phyloP scores from a whole-genome alignment of 2,113 vertebrate genomes.

The Vanacampus margaritifer region DNA sequence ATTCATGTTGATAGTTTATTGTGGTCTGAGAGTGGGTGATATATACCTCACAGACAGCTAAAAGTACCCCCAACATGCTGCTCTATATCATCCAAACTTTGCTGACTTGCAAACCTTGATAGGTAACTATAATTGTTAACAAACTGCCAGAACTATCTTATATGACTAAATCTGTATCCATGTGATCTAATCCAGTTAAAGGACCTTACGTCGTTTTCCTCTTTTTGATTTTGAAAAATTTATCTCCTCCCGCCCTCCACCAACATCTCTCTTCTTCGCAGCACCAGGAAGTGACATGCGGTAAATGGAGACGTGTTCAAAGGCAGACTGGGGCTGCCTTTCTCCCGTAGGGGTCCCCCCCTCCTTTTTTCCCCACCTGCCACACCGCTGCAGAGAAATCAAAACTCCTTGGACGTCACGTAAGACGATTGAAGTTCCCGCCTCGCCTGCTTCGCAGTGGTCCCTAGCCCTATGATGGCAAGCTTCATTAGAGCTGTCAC shows the following conservation, averaged over 20 bases:
- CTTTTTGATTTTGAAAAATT: slow-evolving; percentile 56
- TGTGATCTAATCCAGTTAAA: slow-evolving; percentile 35
- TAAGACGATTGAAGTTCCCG: slow-evolving; percentile 69
- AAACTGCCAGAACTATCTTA: slow-evolving; percentile 7
- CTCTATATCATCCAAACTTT: slow-evolving; percentile 9
- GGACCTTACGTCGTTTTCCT: neutral
- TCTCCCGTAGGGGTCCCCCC: slow-evolving; percentile 56
- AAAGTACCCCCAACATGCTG: neutral
- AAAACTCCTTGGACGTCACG: slow-evolving; percentile 69
- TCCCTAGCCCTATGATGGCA: slow-evolving; percentile 57
- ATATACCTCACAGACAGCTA: neutral
- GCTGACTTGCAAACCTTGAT: neutral
- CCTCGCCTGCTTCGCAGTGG: slow-evolving; percentile 53
- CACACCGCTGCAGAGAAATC: slow-evolving; percentile 54
- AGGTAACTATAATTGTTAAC: slow-evolving; percentile 14
- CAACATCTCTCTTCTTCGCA: slow-evolving; percentile 39
- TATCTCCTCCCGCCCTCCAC: slow-evolving; percentile 37
- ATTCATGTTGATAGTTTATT: slow-evolving; percentile 28
- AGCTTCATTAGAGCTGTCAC: slow-evolving; percentile 78
- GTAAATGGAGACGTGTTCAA: slow-evolving; percentile 66
- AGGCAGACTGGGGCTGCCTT: slow-evolving; percentile 46
- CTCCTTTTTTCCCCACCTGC: slow-evolving; percentile 43
- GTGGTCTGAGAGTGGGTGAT: neutral
- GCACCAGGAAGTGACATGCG: slow-evolving; percentile 50
- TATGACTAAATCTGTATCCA: slow-evolving; percentile 24